phyloP scores from a whole-genome alignment of 2,113 vertebrate species.

The Cryptomyrus ogoouensis region DNA sequence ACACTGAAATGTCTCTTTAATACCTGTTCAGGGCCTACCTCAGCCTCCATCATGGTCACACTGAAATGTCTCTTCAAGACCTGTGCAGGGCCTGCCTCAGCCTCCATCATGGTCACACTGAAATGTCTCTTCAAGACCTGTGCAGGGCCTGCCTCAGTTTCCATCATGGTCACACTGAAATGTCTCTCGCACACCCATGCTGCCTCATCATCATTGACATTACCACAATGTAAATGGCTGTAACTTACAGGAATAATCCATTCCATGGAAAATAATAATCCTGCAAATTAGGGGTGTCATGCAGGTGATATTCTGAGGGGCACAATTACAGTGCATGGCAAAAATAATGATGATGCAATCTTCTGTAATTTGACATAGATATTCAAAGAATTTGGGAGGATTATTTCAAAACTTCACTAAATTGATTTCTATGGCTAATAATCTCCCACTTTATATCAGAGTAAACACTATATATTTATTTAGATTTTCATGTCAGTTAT shows the following conservation, averaged over 20 bases:
- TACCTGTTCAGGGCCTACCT: neutral
- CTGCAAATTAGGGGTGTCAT: neutral
- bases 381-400: neutral
- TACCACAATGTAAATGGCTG: neutral
- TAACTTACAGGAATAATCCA: neutral
- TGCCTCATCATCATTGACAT: neutral
- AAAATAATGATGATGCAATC: neutral
- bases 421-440: neutral
- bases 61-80: neutral
- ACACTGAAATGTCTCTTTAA: neutral
- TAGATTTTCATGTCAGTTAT: neutral
- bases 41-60: neutral
- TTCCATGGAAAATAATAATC: neutral
- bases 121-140: neutral
- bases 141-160: neutral
- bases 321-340: neutral
- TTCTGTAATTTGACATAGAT: neutral
- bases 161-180: neutral
- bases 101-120: neutral
- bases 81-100: neutral
- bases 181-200: neutral
- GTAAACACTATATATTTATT: neutral
- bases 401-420: neutral
- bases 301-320: neutral
- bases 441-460: neutral